Base-by-base conservation (phyloP, 2,113 vertebrate species). In the Tragelaphus scriptus region DNA sequence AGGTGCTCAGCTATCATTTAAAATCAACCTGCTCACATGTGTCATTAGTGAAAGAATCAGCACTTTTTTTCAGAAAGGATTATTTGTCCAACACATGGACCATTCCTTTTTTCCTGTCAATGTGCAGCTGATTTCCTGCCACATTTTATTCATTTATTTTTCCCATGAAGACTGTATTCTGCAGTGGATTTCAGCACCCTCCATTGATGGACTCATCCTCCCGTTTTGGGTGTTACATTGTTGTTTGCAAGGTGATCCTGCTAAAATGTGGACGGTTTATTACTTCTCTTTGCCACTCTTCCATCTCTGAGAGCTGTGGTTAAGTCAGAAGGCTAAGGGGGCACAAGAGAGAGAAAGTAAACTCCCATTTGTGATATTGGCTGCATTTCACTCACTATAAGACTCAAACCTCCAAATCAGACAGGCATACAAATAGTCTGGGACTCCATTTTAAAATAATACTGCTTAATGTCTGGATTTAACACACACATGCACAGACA, bases 321-420 rank as follows among this genome's bases (percentile, higher is more conserved):
- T 94, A 68, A 21, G 44, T 68, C 77, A 28, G 59, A 89, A 89
- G 53, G 40, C 59, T 75, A 61, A 61, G 11, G 71, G 25, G 51
- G 7, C 61, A 79, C n/a, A 82, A 51, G 85, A 93, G 68, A 88
- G 32, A 93, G 55, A 95, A 95, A 88, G 91, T 65, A 85, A 90
- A 63, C 14, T 55, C 65, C 82, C 7, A 1, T 79, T 53, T 88
- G 40, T 88, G 36, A 17, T 28, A 12, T 68, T 71, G 49, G 6
- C 91, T 97, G 59, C 21, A 9, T 56, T 91, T 97, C 49, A 90
- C 40, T 96, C 12, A 17, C 40, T 81, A 3, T 53, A 84, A 92
- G 56, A 88, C 63, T 92, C 75, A 88, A 40, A 80, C 23, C 6
- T 82, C 44, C 23, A 19, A 59, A 80, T 61, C 53, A 93, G 49